A percentile compares a stretch with the other conserved stretches of the same genome.
phyloP scores from a whole-genome alignment of 2,888 invertebrate genomes.

The Dicyrtoma fusca region DNA sequence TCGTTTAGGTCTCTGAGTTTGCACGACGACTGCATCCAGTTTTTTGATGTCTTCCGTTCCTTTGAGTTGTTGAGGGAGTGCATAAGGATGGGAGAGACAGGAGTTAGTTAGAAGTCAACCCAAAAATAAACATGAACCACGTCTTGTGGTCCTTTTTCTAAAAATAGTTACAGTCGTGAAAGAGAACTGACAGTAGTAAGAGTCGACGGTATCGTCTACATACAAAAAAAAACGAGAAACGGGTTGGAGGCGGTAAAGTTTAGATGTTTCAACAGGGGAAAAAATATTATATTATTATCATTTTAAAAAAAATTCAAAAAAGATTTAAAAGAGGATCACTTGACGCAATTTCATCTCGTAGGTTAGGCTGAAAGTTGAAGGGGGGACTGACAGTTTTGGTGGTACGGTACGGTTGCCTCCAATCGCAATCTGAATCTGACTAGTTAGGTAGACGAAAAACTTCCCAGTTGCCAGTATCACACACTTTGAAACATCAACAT shows the following conservation, averaged over 20 bases:
- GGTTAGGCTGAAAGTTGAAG: neutral
- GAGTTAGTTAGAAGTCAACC: constrained; percentile 2
- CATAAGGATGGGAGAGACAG: neutral
- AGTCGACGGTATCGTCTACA: too few relatives aligned
- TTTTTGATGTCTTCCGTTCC: neutral
- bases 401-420: too few relatives aligned
- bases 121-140: constrained; percentile 37
- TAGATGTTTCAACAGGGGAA: neutral
- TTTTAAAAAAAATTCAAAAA: constrained; percentile 13
- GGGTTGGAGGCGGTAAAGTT: constrained; percentile 14
- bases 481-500: too few relatives aligned
- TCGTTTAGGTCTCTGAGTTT: neutral
- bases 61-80: neutral
- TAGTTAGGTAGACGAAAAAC: too few relatives aligned
- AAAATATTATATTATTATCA: constrained; percentile 5
- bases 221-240: neutral
- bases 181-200: too few relatives aligned
- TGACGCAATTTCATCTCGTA: neutral
- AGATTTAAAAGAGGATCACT: neutral
- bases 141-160: constrained; percentile 11
- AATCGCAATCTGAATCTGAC: too few relatives aligned
- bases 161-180: too few relatives aligned
- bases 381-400: too few relatives aligned
- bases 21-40: neutral
- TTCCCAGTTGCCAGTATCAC: too few relatives aligned